Base-by-base conservation (phyloP, 1,140 invertebrate species). In the Neodiprion lecontei region DNA sequence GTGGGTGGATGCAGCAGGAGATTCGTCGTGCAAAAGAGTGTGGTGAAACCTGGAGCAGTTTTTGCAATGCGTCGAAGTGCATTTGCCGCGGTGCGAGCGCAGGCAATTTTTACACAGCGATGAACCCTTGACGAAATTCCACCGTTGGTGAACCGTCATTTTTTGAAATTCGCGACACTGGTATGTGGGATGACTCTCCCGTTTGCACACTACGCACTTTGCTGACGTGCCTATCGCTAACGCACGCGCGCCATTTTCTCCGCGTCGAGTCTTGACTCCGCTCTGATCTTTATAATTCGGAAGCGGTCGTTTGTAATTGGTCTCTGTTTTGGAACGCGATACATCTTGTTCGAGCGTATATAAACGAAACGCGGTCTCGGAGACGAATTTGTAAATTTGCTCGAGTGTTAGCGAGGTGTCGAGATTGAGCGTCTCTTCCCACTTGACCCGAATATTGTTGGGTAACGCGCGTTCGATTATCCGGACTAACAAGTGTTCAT, bases 391-490 rank as follows among this genome's bases (percentile, higher is more conserved):
- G 40, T 65, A 75, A 61, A 75, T 69, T 68, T 72, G 14, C 23
- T 53, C 72, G 47, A 76, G 47, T 1, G 48, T 68, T 10, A 71
- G 72, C 21, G 72, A 70, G 17, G 21, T 68, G 12, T 76, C 72
- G 11, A 76, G 49, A 49, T 47, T 61, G 0, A 78, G 48, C 0
- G 75, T 17, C 11, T 70, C 47, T 70, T 79, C 75, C 75, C 76
- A 78, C 21, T 79, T 76, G 47, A 21, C 23, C 21, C 73, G 73
- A 48, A 77, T 74, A 0, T 50, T 40, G 28, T 66, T 74, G 8
- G 75, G 73, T 1, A 78, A 40, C 72, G 66, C 70, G 10, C 50
- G 53, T 68, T 74, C 76, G n/a, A 73, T 47, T 61, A 69, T 73
- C 17, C 17, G 65, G 0, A 75, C 72, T n/a, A 74, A 23, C 21